Conservation (phyloP, 2,888 invertebrate genomes). For the Eledona agricola region DNA sequence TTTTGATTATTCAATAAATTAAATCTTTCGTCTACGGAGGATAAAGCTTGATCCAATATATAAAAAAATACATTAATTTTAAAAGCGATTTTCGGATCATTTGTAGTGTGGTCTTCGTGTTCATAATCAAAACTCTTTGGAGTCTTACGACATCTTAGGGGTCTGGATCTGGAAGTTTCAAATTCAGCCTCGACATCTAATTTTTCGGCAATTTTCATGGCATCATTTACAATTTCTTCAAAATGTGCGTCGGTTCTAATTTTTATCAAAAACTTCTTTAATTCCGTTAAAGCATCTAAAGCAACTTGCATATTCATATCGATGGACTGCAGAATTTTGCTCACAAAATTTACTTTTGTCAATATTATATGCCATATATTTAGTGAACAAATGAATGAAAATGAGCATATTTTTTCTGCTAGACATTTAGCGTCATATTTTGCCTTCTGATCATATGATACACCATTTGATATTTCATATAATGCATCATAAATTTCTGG, state of each 20-base stretch:
- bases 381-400: conserved; percentile 36
- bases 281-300: conserved; percentile 41
- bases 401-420: conserved; percentile 29
- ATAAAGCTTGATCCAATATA: no score
- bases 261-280: conserved; percentile 40
- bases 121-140: conserved; percentile 40
- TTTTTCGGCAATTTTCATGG: conserved; percentile 41
- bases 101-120: conserved; percentile 38
- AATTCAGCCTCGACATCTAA: conserved; percentile 41
- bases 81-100: conserved; percentile 37
- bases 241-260: conserved; percentile 39
- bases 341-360: conserved; percentile 42
- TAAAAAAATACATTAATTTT: conserved; percentile 41
- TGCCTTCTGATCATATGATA: conserved; percentile 15
- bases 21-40: no score
- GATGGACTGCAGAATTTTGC: conserved; percentile 37
- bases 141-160: conserved; percentile 36
- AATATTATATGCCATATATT: conserved; percentile 37
- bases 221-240: conserved; percentile 38
- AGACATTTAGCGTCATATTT: conserved; percentile 32
- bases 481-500: conserved; percentile 4
- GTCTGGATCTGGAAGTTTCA: conserved; percentile 38
- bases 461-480: conserved; percentile 8
- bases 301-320: conserved; percentile 42
- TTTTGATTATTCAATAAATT: no score